Evolutionary conservation across 2,797 vertebrate species (phyloP).

Genomic region (Tolypeutes matacus): DNA sequence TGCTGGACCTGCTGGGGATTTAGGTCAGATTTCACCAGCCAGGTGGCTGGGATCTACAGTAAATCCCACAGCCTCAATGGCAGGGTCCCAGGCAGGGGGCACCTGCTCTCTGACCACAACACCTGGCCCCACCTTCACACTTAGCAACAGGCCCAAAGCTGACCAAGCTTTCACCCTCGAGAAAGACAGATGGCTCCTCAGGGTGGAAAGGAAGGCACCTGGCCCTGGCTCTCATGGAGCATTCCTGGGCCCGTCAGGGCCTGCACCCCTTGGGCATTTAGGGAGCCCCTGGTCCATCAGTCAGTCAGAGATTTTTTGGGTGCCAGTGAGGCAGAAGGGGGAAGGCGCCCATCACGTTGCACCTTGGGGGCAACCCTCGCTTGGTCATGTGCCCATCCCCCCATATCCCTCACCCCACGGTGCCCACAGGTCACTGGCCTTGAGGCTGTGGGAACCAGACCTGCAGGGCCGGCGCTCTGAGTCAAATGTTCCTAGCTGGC

Average conservation of each 20-base stretch:
- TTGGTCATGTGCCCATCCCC: fast-evolving
- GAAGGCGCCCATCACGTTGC: too few species aligned
- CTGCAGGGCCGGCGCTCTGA: not conserved
- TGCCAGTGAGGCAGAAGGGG: not conserved
- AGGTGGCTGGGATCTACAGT: not conserved
- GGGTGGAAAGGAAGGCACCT: not conserved
- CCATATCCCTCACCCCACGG: fast-evolving
- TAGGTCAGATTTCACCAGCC: not conserved
- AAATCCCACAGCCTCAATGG: not conserved
- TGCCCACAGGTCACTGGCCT: not conserved
- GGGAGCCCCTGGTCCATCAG: not conserved
- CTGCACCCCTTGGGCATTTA: not conserved
- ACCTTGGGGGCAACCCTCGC: fast-evolving
- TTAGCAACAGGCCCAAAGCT: fast-evolving
- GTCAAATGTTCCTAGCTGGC: not conserved
- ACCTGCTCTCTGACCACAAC: not conserved
- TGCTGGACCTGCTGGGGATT: too few species aligned
- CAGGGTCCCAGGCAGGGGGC: not conserved
- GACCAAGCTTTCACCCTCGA: not conserved
- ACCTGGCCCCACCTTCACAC: not conserved
- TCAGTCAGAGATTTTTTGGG: not conserved
- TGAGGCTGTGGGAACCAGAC: not conserved
- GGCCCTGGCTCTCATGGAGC: not conserved
- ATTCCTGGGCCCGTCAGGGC: too few species aligned
- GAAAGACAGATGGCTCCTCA: not conserved